Base-by-base conservation (phyloP, 2,797 vertebrate genomes). In the Steatocranus sp. region DNA sequence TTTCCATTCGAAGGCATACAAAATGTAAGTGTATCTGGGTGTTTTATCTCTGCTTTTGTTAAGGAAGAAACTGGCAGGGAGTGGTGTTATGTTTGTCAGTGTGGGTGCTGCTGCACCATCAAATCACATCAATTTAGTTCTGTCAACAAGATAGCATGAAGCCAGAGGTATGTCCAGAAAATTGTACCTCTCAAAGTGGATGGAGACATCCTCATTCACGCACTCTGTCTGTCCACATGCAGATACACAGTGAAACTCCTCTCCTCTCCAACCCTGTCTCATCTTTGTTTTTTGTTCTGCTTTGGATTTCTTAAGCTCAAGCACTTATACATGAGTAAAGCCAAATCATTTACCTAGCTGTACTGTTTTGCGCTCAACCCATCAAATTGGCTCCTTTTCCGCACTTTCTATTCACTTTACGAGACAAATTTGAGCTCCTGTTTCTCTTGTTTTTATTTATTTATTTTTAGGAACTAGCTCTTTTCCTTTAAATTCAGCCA, bases 101-200 rank as follows among this genome's bases (percentile, higher is more conserved):
- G 82, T 81, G 88, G 76, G 75, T 76, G 83, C 83, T 66, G 83
- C 90, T 86, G 87, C 86, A 86, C 80, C 89, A 89, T 92, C 87
- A 87, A 82, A 85, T 93, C 90, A 90, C 87, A 92, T 94, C 87
- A 88, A 63, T 87, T 92, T 87, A 84, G 80, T 83, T 87, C 76
- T 58, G 34, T 88, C 84, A 89, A 76, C 90, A 76, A 81, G 30
- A 63, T 50, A 84, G 79, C 78, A 87, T 77, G 74, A 83, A 79
- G 86, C 86, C 84, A 86, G 80, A 84, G 84, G 88, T 89, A 80
- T 76, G 58, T 80, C 86, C 36, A 66, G 51, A 61, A 88, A 85
- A 82, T 83, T 81, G 85, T 81, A 83, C 74, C 58, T 75, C 75
- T 87, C 81, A 74, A 56, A 85, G 78, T 77, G 83, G 82, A 86